A percentile compares a stretch with the other conserved stretches of the same genome.
Conservation (phyloP, 1,140 invertebrate species). For the Aphaenogaster rudis region DNA sequence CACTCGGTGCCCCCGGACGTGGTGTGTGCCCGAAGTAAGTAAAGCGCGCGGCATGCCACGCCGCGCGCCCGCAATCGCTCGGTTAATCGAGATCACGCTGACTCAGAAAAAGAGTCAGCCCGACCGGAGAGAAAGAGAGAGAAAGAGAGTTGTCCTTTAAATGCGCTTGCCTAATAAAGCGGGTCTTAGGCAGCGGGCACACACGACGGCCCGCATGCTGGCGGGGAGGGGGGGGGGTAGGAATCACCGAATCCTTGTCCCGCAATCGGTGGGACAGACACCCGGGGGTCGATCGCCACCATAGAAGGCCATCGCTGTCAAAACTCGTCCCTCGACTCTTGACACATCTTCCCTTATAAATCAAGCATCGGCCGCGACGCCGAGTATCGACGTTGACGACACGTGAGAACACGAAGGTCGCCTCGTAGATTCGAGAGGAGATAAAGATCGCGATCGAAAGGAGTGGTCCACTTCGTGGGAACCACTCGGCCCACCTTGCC, state of each 20-base stretch:
- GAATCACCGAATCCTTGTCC: constrained; percentile 31
- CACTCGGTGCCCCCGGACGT: constrained; percentile 65
- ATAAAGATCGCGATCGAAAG: constrained; percentile 23
- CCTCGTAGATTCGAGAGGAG: neutral
- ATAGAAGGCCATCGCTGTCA: constrained; percentile 42
- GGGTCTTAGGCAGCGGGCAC: constrained; percentile 60
- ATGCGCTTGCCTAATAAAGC: constrained; percentile 69
- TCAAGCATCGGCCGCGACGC: constrained; percentile 1
- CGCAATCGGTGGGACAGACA: neutral
- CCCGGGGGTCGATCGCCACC: constrained; percentile 5
- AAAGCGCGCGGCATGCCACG: constrained; percentile 47
- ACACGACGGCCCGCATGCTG: constrained; percentile 1
- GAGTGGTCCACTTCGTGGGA: constrained; percentile 33
- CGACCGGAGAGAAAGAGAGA: neutral
- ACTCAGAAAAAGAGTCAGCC: constrained; percentile 59
- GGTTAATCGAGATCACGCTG: constrained; percentile 76
- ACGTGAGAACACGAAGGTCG: constrained; percentile 51
- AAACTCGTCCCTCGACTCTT: constrained; percentile 46
- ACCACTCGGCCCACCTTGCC: neutral
- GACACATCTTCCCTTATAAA: constrained; percentile 58
- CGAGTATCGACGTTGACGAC: neutral
- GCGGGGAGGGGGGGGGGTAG: neutral
- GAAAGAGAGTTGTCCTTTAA: constrained; percentile 42
- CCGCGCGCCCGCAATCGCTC: constrained; percentile 43
- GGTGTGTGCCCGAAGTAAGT: constrained; percentile 65